Base-by-base conservation (phyloP, 2,888 invertebrate species). In the Campoletis raptor region DNA sequence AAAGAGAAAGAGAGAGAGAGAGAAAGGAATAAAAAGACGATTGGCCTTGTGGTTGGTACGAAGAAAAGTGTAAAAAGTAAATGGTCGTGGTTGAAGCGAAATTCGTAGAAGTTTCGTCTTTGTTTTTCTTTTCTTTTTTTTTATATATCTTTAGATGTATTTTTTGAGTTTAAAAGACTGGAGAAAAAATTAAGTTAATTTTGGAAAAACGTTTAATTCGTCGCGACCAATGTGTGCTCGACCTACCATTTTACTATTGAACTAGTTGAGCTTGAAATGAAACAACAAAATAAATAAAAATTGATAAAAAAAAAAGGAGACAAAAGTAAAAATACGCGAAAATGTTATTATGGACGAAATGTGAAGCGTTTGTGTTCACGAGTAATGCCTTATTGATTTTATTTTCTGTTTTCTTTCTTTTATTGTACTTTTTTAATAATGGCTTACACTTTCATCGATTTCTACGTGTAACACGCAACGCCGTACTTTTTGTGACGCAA, bases 301-400 rank as follows among this genome's bases (percentile, higher is more conserved):
- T 54, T 54, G 42, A 76, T 52, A 42, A 30, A 81, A 66, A 77
- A 40, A 81, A 48, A 80, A 69, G 57, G 21, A 79, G 9, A 61
- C 24, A 15, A 30, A 30, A 30, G 10, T 15, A 61, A 61, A 15
- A 61, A 61, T 61, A 61, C 61, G 7, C 30, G 61, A 30, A 61
- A 67, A 54, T 66, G 88, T 42, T 42, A 54, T 57, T 87, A 89
- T 81, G 86, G 89, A 90, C 88, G 88, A 91, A 89, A 85, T 30
- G 30, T 87, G 90, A 90, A 90, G 89, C 79, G 83, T 91, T 92
- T 91, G 90, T 89, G 91, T 92, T 92, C 90, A 91, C 87, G 80
- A 80, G 66, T 69, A 45, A 83, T 82, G 87, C 86, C 85, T 85
- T 83, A 74, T 54, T 78, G 37, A 12, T 52, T 70, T 61, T 73